A percentile compares a stretch with the other conserved stretches of the same genome.
These are phyloP conservation scores for Cheirogaleus major DNA, from an alignment of 2,797 vertebrate genomes.

Conservation along the genomic window DNA sequence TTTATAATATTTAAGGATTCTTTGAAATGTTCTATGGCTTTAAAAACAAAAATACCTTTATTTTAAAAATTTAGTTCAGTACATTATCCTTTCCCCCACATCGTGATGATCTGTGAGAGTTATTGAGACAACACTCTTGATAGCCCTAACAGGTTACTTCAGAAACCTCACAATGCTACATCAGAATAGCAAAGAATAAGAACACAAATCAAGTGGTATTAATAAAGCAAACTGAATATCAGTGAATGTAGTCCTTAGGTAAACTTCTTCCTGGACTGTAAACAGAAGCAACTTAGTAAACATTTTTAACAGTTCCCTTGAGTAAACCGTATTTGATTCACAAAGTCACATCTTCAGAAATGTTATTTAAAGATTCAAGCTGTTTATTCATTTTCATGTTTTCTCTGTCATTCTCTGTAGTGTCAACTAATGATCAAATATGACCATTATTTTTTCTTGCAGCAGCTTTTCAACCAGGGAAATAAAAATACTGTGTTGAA, in stretches of 20 bases:
- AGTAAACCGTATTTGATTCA: conserved; percentile 22
- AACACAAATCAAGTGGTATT: conserved; percentile 69
- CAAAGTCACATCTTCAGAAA: conserved; percentile 62
- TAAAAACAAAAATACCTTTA: background rate
- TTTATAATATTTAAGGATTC: conserved; percentile 16
- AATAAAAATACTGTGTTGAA: conserved; percentile 28
- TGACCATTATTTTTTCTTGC: conserved; percentile 27
- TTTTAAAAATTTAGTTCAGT: background rate
- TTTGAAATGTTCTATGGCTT: background rate
- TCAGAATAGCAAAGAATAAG: conserved; percentile 40
- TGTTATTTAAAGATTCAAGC: conserved; percentile 50
- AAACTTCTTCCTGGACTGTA: conserved; percentile 61
- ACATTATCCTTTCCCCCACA: conserved; percentile 5
- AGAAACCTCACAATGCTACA: conserved; percentile 44
- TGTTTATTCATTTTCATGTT: conserved; percentile 65
- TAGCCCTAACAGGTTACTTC: background rate
- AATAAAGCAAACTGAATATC: conserved; percentile 72
- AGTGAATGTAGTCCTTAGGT: conserved; percentile 66
- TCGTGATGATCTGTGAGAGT: conserved; percentile 24
- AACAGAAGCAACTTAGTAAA: conserved; percentile 69
- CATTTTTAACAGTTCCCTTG: conserved; percentile 55
- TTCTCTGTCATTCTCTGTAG: conserved; percentile 50
- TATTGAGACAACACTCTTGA: background rate
- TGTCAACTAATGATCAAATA: conserved; percentile 59
- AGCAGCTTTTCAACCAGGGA: conserved; percentile 26